Evolutionary conservation across 2,888 invertebrate species (phyloP), one percentile per base, ranked within the genome.

Genomic region (Magallana nippona): DNA sequence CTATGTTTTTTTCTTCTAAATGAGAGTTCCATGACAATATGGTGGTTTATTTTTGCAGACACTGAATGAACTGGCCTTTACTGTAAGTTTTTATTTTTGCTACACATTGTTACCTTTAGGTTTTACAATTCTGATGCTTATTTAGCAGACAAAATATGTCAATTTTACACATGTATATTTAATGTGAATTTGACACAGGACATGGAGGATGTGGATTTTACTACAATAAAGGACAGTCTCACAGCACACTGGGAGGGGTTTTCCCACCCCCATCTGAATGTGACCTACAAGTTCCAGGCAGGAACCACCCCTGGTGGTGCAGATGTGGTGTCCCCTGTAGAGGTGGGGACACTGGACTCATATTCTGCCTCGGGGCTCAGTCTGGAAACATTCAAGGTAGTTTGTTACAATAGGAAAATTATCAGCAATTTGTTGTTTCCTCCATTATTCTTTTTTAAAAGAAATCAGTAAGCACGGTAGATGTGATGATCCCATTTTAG

Each of bases 241-340:
- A 82, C 86, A 27, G 88, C 83, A 0, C 63, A 87, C 27, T 91
- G 90, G 91, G 85, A 84, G 55, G 90, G 89, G 15, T 91, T 91
- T 84, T 84, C 87, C 15, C 87, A 88, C 78, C 86, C 87, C 11
- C 86, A 87, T 71, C 83, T 87, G n/a, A 80, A 83, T 55, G 85
- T 89, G 1, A 84, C 85, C 0, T 90, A 89, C 71, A 83, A 63
- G 2, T 87, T 89, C n/a, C 84, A 88, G 63, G 55, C 89, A 44
- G 88, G 89, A 32, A 86, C 85, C 15, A 58, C 86, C 10, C 78
- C 84, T 11, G 87, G 87, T n/a, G 79, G 80, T 17, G 57, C 78
- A 82, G 88, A 89, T 82, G 83, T 89, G 1, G 82, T 81, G 13
- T 22, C 71, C 5, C n/a, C 81, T 27, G 81, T 79, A 55, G 55